Evolutionary conservation across 2,113 vertebrate species (phyloP), one percentile per base, ranked within the genome.

Genomic region (Oreochromis tanganicae): DNA sequence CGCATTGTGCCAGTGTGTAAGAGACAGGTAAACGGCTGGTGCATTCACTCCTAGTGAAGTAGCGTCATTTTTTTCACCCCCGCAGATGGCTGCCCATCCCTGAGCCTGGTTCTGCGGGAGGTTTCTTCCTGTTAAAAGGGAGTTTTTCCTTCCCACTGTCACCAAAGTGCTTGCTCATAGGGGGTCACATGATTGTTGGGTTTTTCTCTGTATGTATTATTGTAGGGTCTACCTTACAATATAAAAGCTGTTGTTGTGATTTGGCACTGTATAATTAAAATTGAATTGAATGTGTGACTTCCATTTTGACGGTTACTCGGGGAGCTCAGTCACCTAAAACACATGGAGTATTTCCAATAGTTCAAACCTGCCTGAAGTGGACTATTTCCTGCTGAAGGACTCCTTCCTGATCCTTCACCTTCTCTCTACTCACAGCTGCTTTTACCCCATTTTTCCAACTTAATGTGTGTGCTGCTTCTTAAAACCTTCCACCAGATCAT

Each of bases 61-160:
- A 21, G 38, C 13, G 5, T 71, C 7, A 5, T 71, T 61, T 61
- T 34, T 63, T 63, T 34, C 59, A 63, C 19, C 16, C 29, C 16
- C 34, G 29, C 16, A 34, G 59, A 61, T 0, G 1, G 16, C 29
- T 5, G 0, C 16, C 29, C 16, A 5, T 34, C 5, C 9, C 59
- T 19, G 0, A 34, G 57, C 57, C 29, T 1, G 4, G 27, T 57
- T 57, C 24, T 59, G 27, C 14, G 0, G 1, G 56, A 57, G 55
- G 13, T 59, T 59, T 59, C 24, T 59, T 16, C 13, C 32, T 34
- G 29, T 61, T 61, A 61, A 34, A 61, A 8, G 57, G 29, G 57
- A 34, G 29, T 61, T 61, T 34, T 61, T 10, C 29, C 57, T 19
- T 61, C 1, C 2, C 57, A 34, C 29, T 61, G 9, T 61, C 1